These are phyloP conservation scores for Polyergus mexicanus DNA, from an alignment of 1,140 invertebrate species.

Conservation along the genomic window DNA sequence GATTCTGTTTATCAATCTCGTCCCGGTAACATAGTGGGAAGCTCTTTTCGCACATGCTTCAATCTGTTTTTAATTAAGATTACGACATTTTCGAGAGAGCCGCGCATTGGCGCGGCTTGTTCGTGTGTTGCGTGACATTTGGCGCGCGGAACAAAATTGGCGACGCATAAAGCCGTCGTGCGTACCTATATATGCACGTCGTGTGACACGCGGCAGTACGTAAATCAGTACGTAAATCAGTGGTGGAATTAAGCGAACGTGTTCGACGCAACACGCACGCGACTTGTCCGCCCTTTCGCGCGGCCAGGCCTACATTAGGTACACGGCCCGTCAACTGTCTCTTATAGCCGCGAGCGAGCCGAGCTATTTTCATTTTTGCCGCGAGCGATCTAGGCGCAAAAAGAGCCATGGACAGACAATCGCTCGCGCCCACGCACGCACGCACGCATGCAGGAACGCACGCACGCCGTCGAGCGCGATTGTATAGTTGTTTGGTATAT, in stretches of 20 bases:
- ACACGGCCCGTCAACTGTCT: conserved; percentile 20
- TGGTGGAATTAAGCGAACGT: conserved; percentile 57
- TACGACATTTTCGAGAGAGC: conserved; percentile 23
- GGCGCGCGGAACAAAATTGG: conserved; percentile 38
- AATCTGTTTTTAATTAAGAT: conserved; percentile 48
- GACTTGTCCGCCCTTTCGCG: conserved; percentile 76
- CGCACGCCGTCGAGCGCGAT: neutral
- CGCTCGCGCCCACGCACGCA: conserved; percentile 66
- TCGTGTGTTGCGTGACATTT: conserved; percentile 25
- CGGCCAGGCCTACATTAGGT: neutral
- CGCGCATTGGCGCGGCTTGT: neutral
- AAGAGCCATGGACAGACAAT: conserved; percentile 69
- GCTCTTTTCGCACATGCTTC: conserved; percentile 42
- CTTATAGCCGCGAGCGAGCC: conserved; percentile 42
- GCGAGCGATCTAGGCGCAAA: conserved; percentile 75
- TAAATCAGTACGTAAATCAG: conserved; percentile 77
- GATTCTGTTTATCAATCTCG: conserved; percentile 38
- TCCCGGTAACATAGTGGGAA: neutral
- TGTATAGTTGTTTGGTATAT: neutral
- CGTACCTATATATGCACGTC: neutral
- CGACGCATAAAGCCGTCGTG: conserved; percentile 53
- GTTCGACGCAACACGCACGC: conserved; percentile 52
- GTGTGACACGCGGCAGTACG: conserved; percentile 63
- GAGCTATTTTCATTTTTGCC: conserved; percentile 77
- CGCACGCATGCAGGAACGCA: conserved; percentile 68